Evolutionary conservation across 2,113 vertebrate species (phyloP).

Genomic region (Osmerus mordax): DNA sequence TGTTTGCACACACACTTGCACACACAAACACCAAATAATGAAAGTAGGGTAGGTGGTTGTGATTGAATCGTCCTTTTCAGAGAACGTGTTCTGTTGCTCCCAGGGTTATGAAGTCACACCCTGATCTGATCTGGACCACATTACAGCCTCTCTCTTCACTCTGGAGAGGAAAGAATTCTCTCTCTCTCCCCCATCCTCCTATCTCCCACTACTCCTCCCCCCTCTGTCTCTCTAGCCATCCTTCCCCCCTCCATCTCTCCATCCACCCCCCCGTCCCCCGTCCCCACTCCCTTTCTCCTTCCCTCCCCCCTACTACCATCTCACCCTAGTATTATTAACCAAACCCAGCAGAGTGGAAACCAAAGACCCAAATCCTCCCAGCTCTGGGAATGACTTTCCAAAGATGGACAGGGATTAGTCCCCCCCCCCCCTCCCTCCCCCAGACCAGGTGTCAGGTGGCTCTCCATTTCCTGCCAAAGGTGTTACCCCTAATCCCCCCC

Average conservation of each 20-base stretch:
- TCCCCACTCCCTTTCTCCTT: constrained; percentile 54
- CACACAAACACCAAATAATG: background rate
- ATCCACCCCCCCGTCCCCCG: constrained; percentile 50
- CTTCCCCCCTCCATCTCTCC: constrained; percentile 64
- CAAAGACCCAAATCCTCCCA: constrained; percentile 78
- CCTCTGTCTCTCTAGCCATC: constrained; percentile 45
- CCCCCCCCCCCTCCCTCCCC: constrained; percentile 71
- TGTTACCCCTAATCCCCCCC: constrained; percentile 99
- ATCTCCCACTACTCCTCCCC: constrained; percentile 29
- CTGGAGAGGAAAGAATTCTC: no score
- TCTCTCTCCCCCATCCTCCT: no score
- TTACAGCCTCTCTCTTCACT: no score
- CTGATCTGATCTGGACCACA: no score
- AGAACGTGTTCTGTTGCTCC: no score
- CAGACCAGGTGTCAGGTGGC: constrained; percentile 97
- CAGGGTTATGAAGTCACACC: no score
- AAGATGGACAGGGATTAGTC: constrained; percentile 97
- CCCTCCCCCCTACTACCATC: constrained; percentile 57
- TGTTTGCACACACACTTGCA: background rate
- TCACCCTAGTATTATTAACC: constrained; percentile 92
- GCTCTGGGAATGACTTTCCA: constrained; percentile 95
- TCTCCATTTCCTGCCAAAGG: constrained; percentile 85
- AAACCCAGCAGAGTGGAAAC: constrained; percentile 89
- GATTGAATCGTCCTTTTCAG: no score
- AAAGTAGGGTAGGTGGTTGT: no score